These are phyloP conservation scores for Alectoris magna DNA, from an alignment of 2,797 vertebrate species.

Conservation along the genomic window DNA sequence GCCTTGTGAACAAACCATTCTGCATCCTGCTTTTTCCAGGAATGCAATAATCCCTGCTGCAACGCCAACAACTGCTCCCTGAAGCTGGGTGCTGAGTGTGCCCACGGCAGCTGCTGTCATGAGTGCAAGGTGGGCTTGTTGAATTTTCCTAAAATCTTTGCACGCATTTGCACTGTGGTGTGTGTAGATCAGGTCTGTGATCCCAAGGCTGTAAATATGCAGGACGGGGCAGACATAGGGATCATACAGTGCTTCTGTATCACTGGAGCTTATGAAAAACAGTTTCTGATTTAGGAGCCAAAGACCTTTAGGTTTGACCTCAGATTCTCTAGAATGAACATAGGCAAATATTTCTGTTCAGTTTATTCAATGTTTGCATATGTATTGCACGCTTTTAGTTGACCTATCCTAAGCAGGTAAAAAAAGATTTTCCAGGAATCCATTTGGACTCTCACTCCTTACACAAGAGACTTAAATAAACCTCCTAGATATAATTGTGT, in stretches of 20 bases:
- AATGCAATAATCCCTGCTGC: constrained; percentile 94
- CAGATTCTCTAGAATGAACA: not conserved
- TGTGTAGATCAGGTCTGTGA: no score
- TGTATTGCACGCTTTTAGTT: not conserved
- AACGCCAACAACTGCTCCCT: constrained; percentile 93
- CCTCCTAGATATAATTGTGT: not conserved
- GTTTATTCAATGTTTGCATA: not conserved
- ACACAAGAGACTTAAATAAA: not conserved
- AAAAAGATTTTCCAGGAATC: not conserved
- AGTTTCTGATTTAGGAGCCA: not conserved
- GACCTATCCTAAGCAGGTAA: not conserved
- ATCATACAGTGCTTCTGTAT: not conserved
- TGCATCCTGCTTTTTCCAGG: constrained; percentile 75
- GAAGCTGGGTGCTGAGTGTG: constrained; percentile 90
- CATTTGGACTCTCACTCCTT: not conserved
- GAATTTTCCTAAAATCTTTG: not conserved
- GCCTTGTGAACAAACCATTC: not conserved
- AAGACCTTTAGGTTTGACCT: not conserved
- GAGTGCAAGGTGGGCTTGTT: constrained; percentile 88
- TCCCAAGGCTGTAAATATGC: not conserved
- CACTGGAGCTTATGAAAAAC: no score
- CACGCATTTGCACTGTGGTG: not conserved
- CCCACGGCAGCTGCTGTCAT: constrained; percentile 94
- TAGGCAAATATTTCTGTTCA: not conserved
- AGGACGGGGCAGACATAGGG: not conserved